These are phyloP conservation scores for Mesocentrotus franciscanus DNA, from an alignment of 53 echinoderm and acorn worm species.

Conservation along the genomic window DNA sequence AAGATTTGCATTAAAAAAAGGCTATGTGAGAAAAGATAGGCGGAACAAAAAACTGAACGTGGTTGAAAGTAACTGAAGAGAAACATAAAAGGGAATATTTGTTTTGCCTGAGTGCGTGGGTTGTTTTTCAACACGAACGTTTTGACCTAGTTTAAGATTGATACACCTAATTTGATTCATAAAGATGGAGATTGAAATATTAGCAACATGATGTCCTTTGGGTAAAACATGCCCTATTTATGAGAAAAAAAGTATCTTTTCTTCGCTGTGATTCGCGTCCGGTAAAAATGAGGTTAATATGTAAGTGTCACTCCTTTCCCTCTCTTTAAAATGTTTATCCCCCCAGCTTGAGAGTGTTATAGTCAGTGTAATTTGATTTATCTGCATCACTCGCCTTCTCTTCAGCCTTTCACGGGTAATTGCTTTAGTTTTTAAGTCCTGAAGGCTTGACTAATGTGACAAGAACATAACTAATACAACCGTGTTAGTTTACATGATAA, in stretches of 20 bases:
- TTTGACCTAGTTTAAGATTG: constrained; percentile 15
- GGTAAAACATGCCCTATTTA: constrained; percentile 22
- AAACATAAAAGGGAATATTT: neutral
- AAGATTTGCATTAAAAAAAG: neutral
- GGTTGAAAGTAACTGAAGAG: neutral
- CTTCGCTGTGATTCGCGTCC: neutral
- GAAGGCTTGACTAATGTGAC: neutral
- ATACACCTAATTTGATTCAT: constrained; percentile 18
- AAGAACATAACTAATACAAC: neutral
- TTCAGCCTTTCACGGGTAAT: neutral
- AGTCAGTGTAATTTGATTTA: neutral
- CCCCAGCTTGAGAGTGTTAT: neutral
- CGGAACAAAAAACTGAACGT: too few species aligned
- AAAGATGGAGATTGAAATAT: constrained; percentile 25
- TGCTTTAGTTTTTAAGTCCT: neutral
- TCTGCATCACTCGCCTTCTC: neutral
- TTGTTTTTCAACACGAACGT: neutral
- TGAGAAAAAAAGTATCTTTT: neutral
- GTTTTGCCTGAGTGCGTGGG: neutral
- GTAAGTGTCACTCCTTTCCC: neutral
- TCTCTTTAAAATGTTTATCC: neutral
- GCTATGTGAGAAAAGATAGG: too few species aligned
- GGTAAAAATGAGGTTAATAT: constrained; percentile 19
- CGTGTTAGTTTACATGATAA: neutral
- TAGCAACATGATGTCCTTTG: constrained; percentile 29